Evolutionary conservation across 1,140 invertebrate species (phyloP).

Genomic region (Rhynchophorus ferrugineus): DNA sequence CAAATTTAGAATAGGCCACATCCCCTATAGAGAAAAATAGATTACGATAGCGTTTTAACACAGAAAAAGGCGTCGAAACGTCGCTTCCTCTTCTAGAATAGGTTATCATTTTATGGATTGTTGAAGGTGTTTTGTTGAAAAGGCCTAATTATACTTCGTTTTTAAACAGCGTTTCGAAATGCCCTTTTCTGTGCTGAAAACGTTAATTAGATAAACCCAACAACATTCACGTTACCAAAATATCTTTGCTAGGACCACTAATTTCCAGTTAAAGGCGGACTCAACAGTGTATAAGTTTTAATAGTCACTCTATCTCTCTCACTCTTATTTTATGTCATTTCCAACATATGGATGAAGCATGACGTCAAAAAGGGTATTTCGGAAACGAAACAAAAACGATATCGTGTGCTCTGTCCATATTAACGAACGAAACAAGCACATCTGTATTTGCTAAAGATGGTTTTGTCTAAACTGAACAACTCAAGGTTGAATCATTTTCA

Average conservation of each 20-base stretch:
- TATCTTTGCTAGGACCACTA: conserved; percentile 15
- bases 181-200: conserved; percentile 3
- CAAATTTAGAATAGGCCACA: conserved; percentile 14
- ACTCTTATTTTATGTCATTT: too few relatives aligned
- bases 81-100: too few relatives aligned
- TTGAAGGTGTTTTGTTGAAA: background rate
- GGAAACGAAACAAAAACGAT: too few relatives aligned
- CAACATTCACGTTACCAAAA: conserved; percentile 15
- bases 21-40: conserved; percentile 10
- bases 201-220: conserved; percentile 5
- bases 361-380: too few relatives aligned
- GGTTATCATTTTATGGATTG: too few relatives aligned
- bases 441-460: too few relatives aligned
- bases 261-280: conserved; percentile 5
- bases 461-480: background rate
- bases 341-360: too few relatives aligned
- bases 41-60: conserved; percentile 2
- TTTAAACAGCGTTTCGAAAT: background rate
- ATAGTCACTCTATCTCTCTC: background rate
- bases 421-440: too few relatives aligned
- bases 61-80: background rate
- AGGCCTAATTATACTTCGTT: background rate
- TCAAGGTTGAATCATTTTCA: background rate
- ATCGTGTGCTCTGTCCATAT: too few relatives aligned
- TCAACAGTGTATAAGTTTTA: background rate